Percentiles rank a stretch among this genome's conserved stretches.
Evolutionary conservation across 1,140 invertebrate species (phyloP).

Genomic region (Parapsyche elsis): DNA sequence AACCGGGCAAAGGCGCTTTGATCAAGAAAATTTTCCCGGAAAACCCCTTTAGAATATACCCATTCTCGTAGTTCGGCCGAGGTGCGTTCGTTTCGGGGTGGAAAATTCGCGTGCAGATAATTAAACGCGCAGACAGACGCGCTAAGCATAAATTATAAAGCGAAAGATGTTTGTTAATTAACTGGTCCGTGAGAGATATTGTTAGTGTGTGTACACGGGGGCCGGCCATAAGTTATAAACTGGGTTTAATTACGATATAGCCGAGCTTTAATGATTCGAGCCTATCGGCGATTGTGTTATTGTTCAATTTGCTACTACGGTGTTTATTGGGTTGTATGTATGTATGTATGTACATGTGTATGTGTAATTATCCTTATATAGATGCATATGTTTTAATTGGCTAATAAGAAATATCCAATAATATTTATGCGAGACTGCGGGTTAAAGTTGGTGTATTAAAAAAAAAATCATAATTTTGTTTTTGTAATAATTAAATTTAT

Average conservation of each 20-base stretch:
- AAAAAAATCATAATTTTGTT: too few species aligned
- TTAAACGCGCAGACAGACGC: conserved; percentile 21
- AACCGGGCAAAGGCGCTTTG: background rate
- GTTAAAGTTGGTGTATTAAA: too few species aligned
- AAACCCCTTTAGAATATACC: background rate
- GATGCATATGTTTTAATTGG: too few species aligned
- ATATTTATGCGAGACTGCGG: too few species aligned
- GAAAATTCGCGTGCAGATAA: conserved; percentile 27
- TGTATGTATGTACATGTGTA: background rate
- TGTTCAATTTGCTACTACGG: background rate
- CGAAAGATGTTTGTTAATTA: conserved; percentile 32
- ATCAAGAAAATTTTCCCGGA: background rate
- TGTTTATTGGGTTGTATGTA: too few species aligned
- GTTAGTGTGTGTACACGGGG: conserved; percentile 10
- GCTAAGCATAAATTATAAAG: conserved; percentile 25
- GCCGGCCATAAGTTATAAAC: conserved; percentile 3
- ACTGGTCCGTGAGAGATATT: conserved; percentile 16
- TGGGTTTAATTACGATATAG: background rate
- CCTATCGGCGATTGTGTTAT: background rate
- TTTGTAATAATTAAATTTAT: too few species aligned
- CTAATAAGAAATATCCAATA: too few species aligned
- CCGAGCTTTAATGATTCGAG: background rate
- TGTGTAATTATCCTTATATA: too few species aligned
- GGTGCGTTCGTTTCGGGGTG: background rate
- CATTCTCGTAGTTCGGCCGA: too few species aligned